Evolutionary conservation across 2,113 vertebrate genomes (phyloP).

Genomic region (Charina bottae): DNA sequence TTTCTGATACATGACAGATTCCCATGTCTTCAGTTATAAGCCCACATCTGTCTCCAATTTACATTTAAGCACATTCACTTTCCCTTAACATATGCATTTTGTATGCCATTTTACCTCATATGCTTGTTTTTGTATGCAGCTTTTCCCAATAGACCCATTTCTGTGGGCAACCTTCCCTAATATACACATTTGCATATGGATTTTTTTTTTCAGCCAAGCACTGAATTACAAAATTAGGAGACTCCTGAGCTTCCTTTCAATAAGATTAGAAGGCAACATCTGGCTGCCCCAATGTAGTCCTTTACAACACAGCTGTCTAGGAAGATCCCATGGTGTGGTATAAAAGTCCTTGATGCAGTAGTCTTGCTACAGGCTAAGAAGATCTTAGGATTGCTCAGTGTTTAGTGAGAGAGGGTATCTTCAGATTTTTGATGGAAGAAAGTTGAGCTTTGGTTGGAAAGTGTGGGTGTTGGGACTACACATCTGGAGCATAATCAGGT

Average conservation of each 20-base stretch:
- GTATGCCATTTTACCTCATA: not conserved
- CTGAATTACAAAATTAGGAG: not conserved
- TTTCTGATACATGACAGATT: not conserved
- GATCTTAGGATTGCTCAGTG: not conserved
- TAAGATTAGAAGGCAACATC: slow-evolving; percentile 7
- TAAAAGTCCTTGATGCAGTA: not conserved
- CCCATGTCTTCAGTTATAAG: not conserved
- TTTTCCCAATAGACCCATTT: not conserved
- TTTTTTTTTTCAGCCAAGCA: not conserved
- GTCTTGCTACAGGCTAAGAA: not conserved
- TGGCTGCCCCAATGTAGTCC: not conserved
- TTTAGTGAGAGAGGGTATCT: not conserved
- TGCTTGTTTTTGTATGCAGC: not conserved
- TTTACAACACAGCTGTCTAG: not conserved
- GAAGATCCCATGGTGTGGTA: not conserved
- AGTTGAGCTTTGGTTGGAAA: not conserved
- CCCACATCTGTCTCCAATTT: not conserved
- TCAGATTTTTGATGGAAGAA: not conserved
- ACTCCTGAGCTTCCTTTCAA: not conserved
- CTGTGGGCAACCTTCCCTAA: not conserved
- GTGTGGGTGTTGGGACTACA: not conserved
- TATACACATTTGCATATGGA: not conserved
- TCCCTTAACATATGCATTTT: not conserved
- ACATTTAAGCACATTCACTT: not conserved
- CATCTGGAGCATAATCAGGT: not conserved